These are phyloP conservation scores for Mya arenaria DNA, from an alignment of 1,140 invertebrate species.

Conservation along the genomic window DNA sequence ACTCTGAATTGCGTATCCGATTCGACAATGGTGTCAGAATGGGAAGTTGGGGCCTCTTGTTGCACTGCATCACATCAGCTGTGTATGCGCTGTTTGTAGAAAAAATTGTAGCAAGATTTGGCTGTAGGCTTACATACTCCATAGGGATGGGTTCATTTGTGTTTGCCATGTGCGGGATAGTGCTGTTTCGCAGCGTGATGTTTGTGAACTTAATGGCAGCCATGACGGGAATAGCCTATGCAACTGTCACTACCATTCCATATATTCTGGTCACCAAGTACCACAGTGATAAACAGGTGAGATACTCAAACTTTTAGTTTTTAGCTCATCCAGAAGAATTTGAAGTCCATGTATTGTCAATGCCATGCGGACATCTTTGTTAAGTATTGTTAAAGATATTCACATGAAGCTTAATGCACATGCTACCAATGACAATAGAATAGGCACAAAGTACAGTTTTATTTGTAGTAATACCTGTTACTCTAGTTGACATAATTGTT, in stretches of 20 bases:
- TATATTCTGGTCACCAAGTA: conserved; percentile 82
- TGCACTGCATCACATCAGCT: conserved; percentile 82
- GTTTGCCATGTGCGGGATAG: conserved; percentile 80
- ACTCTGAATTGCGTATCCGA: conserved; percentile 69
- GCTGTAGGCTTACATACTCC: conserved; percentile 78
- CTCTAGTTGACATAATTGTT: too few species aligned
- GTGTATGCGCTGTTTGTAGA: conserved; percentile 82
- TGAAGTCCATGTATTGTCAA: too few species aligned
- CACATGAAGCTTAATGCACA: too few species aligned
- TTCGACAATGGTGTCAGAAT: conserved; percentile 83
- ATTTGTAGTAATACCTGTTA: too few species aligned
- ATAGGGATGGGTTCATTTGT: conserved; percentile 80
- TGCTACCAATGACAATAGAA: too few species aligned
- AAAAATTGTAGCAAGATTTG: conserved; percentile 76
- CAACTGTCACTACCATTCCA: conserved; percentile 82
- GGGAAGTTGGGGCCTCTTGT: conserved; percentile 82
- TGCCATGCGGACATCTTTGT: too few species aligned
- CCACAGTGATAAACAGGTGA: conserved; percentile 81
- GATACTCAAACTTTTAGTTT: too few species aligned
- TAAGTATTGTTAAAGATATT: too few species aligned
- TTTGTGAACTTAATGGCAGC: conserved; percentile 81
- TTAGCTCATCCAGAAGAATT: too few species aligned
- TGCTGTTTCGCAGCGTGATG: conserved; percentile 76
- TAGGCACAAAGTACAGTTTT: too few species aligned
- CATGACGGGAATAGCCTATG: conserved; percentile 82